Base-by-base conservation (phyloP, 1,140 invertebrate species). In the Monochamus saltuarius region DNA sequence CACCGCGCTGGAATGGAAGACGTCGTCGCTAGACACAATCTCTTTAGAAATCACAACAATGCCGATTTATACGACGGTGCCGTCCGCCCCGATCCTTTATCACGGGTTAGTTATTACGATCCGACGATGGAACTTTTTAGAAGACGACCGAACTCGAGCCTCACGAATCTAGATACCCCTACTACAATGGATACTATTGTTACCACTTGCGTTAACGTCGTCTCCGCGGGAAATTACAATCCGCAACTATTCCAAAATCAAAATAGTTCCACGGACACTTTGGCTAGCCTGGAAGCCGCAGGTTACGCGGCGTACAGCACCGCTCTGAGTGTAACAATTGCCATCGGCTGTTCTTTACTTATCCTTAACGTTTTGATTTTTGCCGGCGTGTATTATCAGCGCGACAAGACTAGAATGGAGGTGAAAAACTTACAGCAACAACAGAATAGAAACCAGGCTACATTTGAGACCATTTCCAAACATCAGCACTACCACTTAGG, bases 1-100 rank as follows among this genome's bases (percentile, higher is more conserved):
- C 94, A 98, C 78, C 80, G 89, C 40, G 89, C 90, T 0, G 91
- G 91, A 11, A 92, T 92, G 88, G 89, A 92, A 68, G 90, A 92
- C 75, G 90, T 91, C 14, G 87, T 89, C 56, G 86, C 89, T 10
- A 82, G 86, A 58, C 91, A 93, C 78, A 92, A 92, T 78, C 81
- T 92, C 40, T 92, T 94, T 75, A 82, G 86, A 43, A 89, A 89
- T 78, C 88, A 92, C 76, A 87, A 90, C 63, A 90, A 92, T 71
- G 85, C 86, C 39, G 86, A 86, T 61, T 76, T 92, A 10, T 93
- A 93, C 77, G 90, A 91, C 72, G 90, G 91, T 11, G 82, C 86
- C 36, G 90, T 92, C 2, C 82, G 90, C 54, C 85, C 89, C 16
- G 89, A 92, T 80, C 89, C 89, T 38, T 80, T 91, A 50, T 87